Evolutionary conservation across 2,888 invertebrate genomes (phyloP).

Genomic region (Heliconius sara): DNA sequence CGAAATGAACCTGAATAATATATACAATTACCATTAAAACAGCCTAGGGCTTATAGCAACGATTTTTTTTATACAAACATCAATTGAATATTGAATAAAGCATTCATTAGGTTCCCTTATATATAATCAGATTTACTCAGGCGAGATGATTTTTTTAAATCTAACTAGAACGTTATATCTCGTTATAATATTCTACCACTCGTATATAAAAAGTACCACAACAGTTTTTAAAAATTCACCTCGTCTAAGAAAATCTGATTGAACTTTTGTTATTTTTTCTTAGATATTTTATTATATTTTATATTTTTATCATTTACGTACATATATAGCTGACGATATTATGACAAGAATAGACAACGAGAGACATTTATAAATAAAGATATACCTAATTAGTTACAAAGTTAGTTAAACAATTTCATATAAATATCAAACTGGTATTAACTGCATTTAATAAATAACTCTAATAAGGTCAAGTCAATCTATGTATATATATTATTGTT

Average conservation of each 20-base stretch:
- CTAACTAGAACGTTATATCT: too few species aligned
- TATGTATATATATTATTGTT: neutral
- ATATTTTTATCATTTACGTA: neutral
- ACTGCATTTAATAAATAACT: conserved; percentile 2
- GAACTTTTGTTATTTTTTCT: neutral
- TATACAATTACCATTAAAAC: neutral
- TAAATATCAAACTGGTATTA: conserved; percentile 6
- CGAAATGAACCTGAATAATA: neutral
- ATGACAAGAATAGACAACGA: neutral
- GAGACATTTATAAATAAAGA: neutral
- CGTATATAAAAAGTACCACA: too few species aligned
- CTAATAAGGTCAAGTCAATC: conserved; percentile 16
- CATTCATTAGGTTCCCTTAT: too few species aligned
- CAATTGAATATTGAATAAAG: too few species aligned
- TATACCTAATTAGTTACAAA: conserved; percentile 6
- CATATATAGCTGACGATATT: neutral
- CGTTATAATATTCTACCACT: too few species aligned
- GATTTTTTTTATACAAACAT: too few species aligned
- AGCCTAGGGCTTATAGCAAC: neutral
- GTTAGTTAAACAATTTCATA: conserved; percentile 10
- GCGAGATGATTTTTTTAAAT: too few species aligned
- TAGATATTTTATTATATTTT: neutral
- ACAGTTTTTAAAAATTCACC: too few species aligned
- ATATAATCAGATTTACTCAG: too few species aligned
- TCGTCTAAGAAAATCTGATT: neutral